These are phyloP conservation scores for Lasiurus borealis DNA, from an alignment of 2,113 vertebrate species.

Conservation along the genomic window DNA sequence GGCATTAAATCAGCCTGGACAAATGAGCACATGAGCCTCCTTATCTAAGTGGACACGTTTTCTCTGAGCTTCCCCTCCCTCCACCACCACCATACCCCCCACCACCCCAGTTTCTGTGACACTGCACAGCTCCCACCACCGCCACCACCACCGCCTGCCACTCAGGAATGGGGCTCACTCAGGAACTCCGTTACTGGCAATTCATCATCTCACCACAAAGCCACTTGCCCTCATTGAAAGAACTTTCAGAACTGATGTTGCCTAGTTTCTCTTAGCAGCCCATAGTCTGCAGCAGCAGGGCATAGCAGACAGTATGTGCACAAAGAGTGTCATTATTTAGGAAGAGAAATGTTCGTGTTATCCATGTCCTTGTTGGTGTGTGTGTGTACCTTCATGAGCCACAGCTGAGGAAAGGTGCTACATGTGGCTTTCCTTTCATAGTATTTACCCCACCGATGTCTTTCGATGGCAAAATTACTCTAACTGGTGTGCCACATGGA, in stretches of 20 bases:
- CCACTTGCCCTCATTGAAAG: neutral
- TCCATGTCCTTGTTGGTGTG: neutral
- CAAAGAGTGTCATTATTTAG: neutral
- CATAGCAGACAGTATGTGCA: fast-evolving
- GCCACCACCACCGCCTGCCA: too few relatives aligned
- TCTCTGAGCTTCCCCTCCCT: neutral
- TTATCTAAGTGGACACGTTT: neutral
- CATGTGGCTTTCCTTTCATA: fast-evolving
- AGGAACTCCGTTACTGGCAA: neutral
- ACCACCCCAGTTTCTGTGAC: neutral
- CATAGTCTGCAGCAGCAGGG: neutral
- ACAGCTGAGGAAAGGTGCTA: neutral
- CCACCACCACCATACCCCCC: neutral
- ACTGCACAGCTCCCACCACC: neutral
- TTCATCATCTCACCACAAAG: neutral
- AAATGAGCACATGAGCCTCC: neutral
- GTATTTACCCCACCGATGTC: fast-evolving
- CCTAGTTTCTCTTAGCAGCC: neutral
- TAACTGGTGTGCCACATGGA: neutral
- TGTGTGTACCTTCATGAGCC: fast-evolving
- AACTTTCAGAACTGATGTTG: neutral
- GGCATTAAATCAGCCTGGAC: neutral
- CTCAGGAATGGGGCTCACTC: neutral
- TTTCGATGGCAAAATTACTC: neutral
- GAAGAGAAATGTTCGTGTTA: neutral